Evolutionary conservation across 64 coral and sea anemone genomes (phyloP).

Genomic region (Catalaphyllia jardinei): DNA sequence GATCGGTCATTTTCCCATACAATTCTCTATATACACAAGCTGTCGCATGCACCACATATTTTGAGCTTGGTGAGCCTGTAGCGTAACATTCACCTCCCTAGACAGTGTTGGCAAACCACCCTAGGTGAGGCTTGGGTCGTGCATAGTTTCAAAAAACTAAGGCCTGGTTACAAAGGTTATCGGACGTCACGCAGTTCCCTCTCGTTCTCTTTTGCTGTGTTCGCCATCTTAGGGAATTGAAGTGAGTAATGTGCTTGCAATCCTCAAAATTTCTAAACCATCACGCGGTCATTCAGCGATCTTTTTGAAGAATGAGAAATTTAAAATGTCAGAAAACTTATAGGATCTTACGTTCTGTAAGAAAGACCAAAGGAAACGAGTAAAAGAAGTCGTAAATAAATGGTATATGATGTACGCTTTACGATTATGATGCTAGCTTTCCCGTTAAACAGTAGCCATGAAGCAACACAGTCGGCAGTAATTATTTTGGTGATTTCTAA

Average conservation of each 20-base stretch:
- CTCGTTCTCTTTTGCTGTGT: slow-evolving; percentile 63
- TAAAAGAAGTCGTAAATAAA: not conserved
- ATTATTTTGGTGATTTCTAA: not conserved
- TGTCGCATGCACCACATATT: too few relatives aligned
- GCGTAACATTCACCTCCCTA: too few relatives aligned
- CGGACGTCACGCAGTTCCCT: slow-evolving; percentile 40
- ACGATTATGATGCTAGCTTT: not conserved
- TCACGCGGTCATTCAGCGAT: not conserved
- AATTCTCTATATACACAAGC: too few relatives aligned
- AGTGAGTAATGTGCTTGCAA: slow-evolving; percentile 59
- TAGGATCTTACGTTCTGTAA: not conserved
- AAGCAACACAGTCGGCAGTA: too few relatives aligned
- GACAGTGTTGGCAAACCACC: too few relatives aligned
- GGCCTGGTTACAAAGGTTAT: not conserved
- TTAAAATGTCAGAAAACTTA: not conserved
- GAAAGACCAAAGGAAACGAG: not conserved
- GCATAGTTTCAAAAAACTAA: not conserved
- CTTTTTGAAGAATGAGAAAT: not conserved
- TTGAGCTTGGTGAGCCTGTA: too few relatives aligned
- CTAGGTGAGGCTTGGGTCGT: too few relatives aligned
- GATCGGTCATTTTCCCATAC: too few relatives aligned
- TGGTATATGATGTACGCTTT: not conserved
- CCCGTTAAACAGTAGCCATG: not conserved
- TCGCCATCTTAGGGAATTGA: slow-evolving; percentile 73
- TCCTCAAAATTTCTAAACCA: slow-evolving; percentile 37